A percentile compares a stretch with the other conserved stretches of the same genome.
phyloP scores from a whole-genome alignment of 2,888 invertebrate genomes.

The Drosophila putrida region DNA sequence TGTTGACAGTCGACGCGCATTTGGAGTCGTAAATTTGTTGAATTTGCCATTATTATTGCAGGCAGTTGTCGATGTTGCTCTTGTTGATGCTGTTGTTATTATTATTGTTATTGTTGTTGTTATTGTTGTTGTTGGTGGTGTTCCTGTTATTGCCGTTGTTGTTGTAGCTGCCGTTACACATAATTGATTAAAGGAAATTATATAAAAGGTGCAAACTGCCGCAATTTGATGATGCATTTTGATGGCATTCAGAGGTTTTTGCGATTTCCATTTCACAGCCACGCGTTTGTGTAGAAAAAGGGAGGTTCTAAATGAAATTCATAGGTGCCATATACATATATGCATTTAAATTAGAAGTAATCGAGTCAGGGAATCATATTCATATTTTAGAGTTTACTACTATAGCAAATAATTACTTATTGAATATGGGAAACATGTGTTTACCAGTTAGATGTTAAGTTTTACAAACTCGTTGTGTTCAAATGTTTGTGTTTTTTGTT shows the following conservation, averaged over 20 bases:
- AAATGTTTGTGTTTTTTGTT: too few relatives aligned
- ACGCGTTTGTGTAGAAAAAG: neutral
- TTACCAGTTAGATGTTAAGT: too few relatives aligned
- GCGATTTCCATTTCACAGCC: conserved; percentile 42
- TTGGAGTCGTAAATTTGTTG: conserved; percentile 66
- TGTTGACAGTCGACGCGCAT: conserved; percentile 73
- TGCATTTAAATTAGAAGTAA: conserved; percentile 1
- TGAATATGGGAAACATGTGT: too few relatives aligned
- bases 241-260: conserved; percentile 47
- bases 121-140: conserved; percentile 2
- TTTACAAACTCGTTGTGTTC: too few relatives aligned
- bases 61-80: conserved; percentile 34
- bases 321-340: conserved; percentile 2
- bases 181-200: conserved; percentile 74
- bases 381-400: neutral
- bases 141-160: conserved; percentile 30
- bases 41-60: conserved; percentile 60
- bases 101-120: conserved; percentile 18
- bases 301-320: conserved; percentile 1
- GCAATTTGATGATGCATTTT: conserved; percentile 62
- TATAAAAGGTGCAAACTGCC: conserved; percentile 74
- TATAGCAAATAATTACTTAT: neutral
- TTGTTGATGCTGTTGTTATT: conserved; percentile 27
- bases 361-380: neutral
- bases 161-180: conserved; percentile 53